These are phyloP conservation scores for Drosophila parthenogenetica DNA, from an alignment of 2,888 invertebrate genomes.

Conservation along the genomic window DNA sequence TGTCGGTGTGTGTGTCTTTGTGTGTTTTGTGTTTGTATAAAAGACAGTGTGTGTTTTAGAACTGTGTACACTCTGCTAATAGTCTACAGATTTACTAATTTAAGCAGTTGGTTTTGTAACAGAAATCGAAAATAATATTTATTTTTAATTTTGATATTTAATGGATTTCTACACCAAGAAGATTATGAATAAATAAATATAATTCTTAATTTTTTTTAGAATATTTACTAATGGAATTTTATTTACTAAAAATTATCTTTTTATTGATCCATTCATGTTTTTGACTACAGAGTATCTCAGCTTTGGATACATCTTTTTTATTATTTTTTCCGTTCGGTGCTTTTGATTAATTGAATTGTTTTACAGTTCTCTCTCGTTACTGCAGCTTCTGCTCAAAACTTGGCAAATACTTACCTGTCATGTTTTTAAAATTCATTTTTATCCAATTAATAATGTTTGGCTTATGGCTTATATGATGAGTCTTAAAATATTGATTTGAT, in stretches of 20 bases:
- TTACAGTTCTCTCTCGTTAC: constrained; percentile 39
- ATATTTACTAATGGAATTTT: too few relatives aligned
- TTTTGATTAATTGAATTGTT: constrained; percentile 65
- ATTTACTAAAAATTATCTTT: too few relatives aligned
- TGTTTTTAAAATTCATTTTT: constrained; percentile 51
- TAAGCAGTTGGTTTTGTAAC: background rate
- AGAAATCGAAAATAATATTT: too few relatives aligned
- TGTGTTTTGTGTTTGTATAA: background rate
- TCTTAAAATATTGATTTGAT: constrained; percentile 57
- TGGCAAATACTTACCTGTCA: constrained; percentile 45
- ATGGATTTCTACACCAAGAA: too few relatives aligned
- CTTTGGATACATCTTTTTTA: background rate
- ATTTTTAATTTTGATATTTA: too few relatives aligned
- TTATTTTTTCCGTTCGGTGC: background rate
- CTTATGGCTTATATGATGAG: constrained; percentile 44
- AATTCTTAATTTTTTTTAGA: too few relatives aligned
- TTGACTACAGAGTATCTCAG: background rate
- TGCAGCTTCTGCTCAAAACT: constrained; percentile 24
- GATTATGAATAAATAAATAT: too few relatives aligned
- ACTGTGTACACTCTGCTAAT: constrained; percentile 12
- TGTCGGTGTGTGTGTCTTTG: background rate
- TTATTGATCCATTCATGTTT: background rate
- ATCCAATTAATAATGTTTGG: constrained; percentile 57
- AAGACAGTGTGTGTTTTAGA: background rate
- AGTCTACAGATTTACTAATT: constrained; percentile 18